Conservation (phyloP, 2,888 invertebrate species). For the Imbricaverruca yamaguchii region DNA sequence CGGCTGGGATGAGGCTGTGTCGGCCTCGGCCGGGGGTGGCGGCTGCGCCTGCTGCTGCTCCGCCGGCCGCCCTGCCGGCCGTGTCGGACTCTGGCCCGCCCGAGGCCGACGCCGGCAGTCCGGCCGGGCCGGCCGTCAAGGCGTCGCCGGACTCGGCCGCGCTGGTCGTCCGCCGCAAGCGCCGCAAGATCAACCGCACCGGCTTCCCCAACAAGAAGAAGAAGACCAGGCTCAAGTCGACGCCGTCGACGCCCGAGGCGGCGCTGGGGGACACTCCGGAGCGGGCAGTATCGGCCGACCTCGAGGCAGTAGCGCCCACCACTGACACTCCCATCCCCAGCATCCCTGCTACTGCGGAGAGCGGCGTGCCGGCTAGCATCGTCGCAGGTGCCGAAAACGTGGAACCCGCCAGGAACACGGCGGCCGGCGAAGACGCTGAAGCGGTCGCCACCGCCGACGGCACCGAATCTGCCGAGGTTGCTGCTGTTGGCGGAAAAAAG, state of each 20-base stretch:
- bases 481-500: background rate
- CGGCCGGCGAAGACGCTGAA: slow-evolving; percentile 24
- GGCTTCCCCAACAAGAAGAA: slow-evolving; percentile 78
- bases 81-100: background rate
- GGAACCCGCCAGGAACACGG: slow-evolving; percentile 14
- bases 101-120: background rate
- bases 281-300: too few relatives aligned
- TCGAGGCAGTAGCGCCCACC: too few relatives aligned
- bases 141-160: background rate
- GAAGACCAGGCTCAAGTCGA: slow-evolving; percentile 44
- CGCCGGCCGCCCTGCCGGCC: background rate
- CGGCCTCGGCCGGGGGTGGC: background rate
- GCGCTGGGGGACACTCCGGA: background rate
- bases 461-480: background rate
- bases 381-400: background rate
- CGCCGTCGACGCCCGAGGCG: background rate
- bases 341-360: slow-evolving; percentile 45
- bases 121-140: background rate
- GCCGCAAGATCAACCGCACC: slow-evolving; percentile 74
- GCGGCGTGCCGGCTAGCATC: slow-evolving; percentile 41
- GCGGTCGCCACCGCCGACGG: slow-evolving; percentile 23
- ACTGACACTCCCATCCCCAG: slow-evolving; percentile 38
- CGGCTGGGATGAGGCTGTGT: background rate
- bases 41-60: background rate
- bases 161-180: slow-evolving; percentile 26